phyloP scores from a whole-genome alignment of 1,140 invertebrate species.

The Monochamus saltuarius region DNA sequence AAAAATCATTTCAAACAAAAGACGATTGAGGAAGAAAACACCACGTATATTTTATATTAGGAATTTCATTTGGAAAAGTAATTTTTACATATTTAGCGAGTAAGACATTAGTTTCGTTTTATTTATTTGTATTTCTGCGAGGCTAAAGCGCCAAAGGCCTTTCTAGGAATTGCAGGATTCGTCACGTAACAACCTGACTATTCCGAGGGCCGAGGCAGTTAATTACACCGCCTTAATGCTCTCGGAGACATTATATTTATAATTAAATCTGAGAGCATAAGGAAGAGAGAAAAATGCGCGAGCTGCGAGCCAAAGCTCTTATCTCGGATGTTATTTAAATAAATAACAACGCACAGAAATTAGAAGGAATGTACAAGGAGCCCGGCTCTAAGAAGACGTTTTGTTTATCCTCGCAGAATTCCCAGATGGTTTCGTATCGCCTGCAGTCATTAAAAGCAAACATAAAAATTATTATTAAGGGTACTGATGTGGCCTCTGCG shows the following conservation, averaged over 20 bases:
- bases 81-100: too few species aligned
- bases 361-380: constrained; percentile 6
- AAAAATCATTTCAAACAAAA: too few species aligned
- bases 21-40: too few species aligned
- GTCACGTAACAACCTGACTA: constrained; percentile 4
- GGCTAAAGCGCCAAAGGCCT: too few species aligned
- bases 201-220: constrained; percentile 2
- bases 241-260: constrained; percentile 21
- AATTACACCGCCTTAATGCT: constrained; percentile 17
- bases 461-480: constrained; percentile 7
- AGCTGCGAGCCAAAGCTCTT: constrained; percentile 13
- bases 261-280: constrained; percentile 23
- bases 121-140: too few species aligned
- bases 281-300: constrained; percentile 15
- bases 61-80: too few species aligned
- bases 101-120: too few species aligned
- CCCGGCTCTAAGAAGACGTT: neutral
- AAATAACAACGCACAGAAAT: constrained; percentile 16
- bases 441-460: neutral
- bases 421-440: constrained; percentile 5
- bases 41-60: too few species aligned
- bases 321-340: constrained; percentile 17
- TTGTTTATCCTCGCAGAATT: constrained; percentile 8
- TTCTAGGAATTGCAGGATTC: neutral
- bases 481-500: neutral